These are phyloP conservation scores for Orthonyx spaldingii DNA, from an alignment of 2,113 vertebrate genomes.

Conservation along the genomic window DNA sequence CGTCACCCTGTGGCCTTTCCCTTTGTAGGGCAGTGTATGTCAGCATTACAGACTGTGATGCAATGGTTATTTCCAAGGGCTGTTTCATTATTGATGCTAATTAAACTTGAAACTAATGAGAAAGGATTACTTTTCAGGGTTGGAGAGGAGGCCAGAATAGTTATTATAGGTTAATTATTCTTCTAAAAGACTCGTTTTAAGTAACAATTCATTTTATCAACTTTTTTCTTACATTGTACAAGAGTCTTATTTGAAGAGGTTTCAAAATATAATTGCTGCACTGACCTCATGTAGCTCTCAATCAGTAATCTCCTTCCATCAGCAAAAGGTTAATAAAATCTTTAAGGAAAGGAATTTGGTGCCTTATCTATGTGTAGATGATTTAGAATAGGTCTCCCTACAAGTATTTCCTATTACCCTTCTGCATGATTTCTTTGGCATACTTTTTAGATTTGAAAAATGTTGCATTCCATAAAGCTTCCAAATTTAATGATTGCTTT, in stretches of 20 bases:
- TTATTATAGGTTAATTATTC: slow-evolving; percentile 78
- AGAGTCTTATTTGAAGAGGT: slow-evolving; percentile 67
- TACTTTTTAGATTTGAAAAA: background rate
- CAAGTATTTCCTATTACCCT: slow-evolving; percentile 21
- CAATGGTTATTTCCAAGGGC: slow-evolving; percentile 57
- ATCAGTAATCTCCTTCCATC: slow-evolving; percentile 70
- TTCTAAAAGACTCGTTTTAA: slow-evolving; percentile 70
- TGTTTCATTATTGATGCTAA: slow-evolving; percentile 70
- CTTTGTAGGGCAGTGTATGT: background rate
- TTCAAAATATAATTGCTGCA: slow-evolving; percentile 68
- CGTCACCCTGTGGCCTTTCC: background rate
- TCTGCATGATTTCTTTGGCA: background rate
- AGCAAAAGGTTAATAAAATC: slow-evolving; percentile 77
- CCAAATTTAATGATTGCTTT: background rate
- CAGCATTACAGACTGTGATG: background rate
- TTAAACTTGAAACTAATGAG: slow-evolving; percentile 78
- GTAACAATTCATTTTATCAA: slow-evolving; percentile 71
- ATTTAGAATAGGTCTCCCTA: slow-evolving; percentile 23
- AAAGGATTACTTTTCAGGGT: slow-evolving; percentile 71
- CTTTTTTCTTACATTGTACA: slow-evolving; percentile 39
- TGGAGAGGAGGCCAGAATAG: slow-evolving; percentile 69
- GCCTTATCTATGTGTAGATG: slow-evolving; percentile 54
- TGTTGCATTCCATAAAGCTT: background rate
- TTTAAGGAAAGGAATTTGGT: slow-evolving; percentile 54
- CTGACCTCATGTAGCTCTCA: slow-evolving; percentile 72